Evolutionary conservation across 2,797 vertebrate genomes (phyloP).

Genomic region (Echeneis naucrates): DNA sequence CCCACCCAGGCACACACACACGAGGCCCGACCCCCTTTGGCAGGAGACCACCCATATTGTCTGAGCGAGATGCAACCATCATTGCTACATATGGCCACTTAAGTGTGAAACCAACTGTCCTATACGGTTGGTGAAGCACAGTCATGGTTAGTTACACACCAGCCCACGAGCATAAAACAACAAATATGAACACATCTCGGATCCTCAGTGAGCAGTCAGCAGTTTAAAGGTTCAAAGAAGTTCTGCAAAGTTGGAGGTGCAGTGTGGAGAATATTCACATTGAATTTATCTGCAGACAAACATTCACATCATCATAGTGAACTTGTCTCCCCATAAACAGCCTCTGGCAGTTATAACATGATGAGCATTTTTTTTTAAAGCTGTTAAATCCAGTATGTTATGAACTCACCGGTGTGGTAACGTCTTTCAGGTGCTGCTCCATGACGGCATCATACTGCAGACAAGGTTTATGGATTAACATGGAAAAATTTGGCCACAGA

Average conservation of each 20-base stretch:
- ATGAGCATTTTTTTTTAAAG: conserved; percentile 12
- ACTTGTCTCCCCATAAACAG: neutral
- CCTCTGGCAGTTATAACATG: neutral
- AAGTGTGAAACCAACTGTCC: conserved; percentile 58
- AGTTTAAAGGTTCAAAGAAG: conserved; percentile 36
- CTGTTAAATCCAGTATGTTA: too few species aligned
- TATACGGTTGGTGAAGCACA: conserved; percentile 44
- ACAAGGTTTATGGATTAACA: neutral
- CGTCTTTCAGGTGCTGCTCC: neutral
- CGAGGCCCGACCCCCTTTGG: conserved; percentile 56
- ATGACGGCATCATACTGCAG: neutral
- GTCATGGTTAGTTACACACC: conserved; percentile 31
- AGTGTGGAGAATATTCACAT: neutral
- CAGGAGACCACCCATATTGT: conserved; percentile 48
- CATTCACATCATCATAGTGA: neutral
- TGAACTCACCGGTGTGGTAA: too few species aligned
- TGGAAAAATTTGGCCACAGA: neutral
- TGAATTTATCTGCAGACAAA: neutral
- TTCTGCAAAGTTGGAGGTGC: too few species aligned
- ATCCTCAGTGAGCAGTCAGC: conserved; percentile 15
- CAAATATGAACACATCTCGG: conserved; percentile 44
- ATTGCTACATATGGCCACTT: conserved; percentile 50
- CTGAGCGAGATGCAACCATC: conserved; percentile 44
- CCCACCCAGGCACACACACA: conserved; percentile 10
- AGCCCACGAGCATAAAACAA: conserved; percentile 1